Base-by-base conservation (phyloP, 2,113 vertebrate species). In the Acanthochromis polyacanthus region DNA sequence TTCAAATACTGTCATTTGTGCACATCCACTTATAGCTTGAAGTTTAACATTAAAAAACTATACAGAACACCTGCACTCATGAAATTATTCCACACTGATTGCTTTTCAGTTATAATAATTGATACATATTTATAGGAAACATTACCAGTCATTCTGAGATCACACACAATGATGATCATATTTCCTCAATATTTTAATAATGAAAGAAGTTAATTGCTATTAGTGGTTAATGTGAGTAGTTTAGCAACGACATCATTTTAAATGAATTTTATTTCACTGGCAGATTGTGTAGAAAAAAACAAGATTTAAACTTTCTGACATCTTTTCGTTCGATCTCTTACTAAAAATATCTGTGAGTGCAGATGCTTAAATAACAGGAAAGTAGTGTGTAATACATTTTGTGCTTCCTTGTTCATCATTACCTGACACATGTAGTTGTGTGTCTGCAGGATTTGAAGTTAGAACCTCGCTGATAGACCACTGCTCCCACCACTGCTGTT, bases 361-460 rank as follows among this genome's bases (percentile, higher is more conserved):
- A 43, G 57, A 52, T 15, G 12, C 57, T 40, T 56, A 40, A 63
- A 20, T n/a, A 12, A 25, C 9, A 48, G 30, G 48, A 10, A 36
- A 28, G 4, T n/a, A 64, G 57, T 12, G 23, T 51, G 65, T 22
- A 15, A 60, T 5, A 17, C 16, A 43, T 5, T 20, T 73, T 73
- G 23, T 57, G 20, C 50, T 51, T 20, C 64, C 45, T 43, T 8
- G 7, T 46, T 4, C 15, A 15, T 30, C 3, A 20, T 46, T 30
- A 40, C 55, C 40, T 43, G 59, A 68, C 67, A 53, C 14, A 20
- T 22, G 55, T 69, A 53, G 62, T 23, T 73, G 32, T 81, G 60
- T 36, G 19, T 38, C n/a, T 43, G 11, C 11, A 43, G 40, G 11
- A 43, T 43, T 43, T 43, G 40, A 12, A 43, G 14, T 72, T 59